A percentile compares a stretch with the other conserved stretches of the same genome.
Evolutionary conservation across 2,797 vertebrate species (phyloP).

Genomic region (Ciconia nigra): DNA sequence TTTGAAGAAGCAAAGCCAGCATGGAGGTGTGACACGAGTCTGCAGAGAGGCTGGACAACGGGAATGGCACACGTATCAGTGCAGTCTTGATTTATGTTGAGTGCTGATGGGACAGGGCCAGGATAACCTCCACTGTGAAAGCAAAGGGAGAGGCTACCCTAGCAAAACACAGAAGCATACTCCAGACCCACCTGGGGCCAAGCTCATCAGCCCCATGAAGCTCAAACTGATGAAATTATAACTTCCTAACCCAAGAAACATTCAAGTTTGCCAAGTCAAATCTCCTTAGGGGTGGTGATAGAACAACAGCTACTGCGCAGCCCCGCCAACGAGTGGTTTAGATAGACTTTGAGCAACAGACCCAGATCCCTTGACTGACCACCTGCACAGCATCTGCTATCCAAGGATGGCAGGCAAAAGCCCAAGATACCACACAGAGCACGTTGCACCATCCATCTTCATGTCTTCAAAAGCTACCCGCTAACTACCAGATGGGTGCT

Average conservation of each 20-base stretch:
- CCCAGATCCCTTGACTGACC: background rate
- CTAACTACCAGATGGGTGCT: background rate
- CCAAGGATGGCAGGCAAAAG: background rate
- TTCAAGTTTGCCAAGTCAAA: background rate
- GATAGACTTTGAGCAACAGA: background rate
- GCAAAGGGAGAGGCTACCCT: background rate
- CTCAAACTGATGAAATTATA: background rate
- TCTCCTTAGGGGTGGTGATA: background rate
- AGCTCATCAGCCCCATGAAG: background rate
- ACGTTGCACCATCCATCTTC: too few relatives aligned
- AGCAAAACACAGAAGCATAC: background rate
- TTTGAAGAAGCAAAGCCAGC: background rate
- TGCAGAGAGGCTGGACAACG: background rate
- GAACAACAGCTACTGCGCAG: background rate
- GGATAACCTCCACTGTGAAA: background rate
- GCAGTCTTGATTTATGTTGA: background rate
- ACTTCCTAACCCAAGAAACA: background rate
- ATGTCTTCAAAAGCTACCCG: background rate
- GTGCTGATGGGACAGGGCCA: background rate
- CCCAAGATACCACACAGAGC: background rate
- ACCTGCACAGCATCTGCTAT: background rate
- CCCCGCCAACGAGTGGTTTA: background rate
- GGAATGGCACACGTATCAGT: fast-evolving
- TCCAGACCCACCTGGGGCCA: background rate
- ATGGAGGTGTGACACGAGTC: fast-evolving